These are phyloP conservation scores for Salticus scenicus DNA, from an alignment of 2,888 invertebrate genomes.

Conservation along the genomic window DNA sequence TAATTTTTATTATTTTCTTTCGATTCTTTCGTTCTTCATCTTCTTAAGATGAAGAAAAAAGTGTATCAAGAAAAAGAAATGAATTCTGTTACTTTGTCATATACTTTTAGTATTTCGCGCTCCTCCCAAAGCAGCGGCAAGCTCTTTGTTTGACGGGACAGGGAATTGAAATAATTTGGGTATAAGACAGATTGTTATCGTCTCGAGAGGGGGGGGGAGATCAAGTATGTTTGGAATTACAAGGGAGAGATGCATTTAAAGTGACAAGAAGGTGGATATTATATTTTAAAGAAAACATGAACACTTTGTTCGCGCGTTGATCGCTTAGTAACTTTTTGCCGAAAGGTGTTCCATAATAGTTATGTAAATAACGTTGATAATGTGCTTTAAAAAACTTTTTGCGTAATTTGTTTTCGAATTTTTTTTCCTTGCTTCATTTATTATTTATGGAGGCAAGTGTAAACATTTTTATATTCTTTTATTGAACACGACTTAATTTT, in stretches of 20 bases:
- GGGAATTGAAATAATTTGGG: neutral
- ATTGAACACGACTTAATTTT: too few species aligned
- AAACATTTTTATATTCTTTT: too few species aligned
- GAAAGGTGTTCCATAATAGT: neutral
- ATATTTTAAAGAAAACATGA: neutral
- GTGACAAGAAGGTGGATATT: neutral
- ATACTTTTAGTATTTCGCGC: neutral
- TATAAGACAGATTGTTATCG: constrained; percentile 1
- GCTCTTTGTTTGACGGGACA: neutral
- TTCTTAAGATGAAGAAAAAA: too few species aligned
- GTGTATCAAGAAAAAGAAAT: neutral
- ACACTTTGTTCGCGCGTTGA: neutral
- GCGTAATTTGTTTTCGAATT: too few species aligned
- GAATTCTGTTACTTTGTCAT: neutral
- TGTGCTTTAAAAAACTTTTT: too few species aligned
- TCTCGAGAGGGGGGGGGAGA: too few species aligned
- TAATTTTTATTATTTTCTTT: neutral
- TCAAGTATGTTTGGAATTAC: neutral
- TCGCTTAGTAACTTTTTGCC: neutral
- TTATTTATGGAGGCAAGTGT: too few species aligned
- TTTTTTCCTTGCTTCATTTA: too few species aligned
- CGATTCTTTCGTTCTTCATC: neutral
- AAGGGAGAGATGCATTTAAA: neutral
- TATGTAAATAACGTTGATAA: too few species aligned
- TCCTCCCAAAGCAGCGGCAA: neutral